phyloP scores from a whole-genome alignment of 2,888 invertebrate species.

The Drosophila macrospina region DNA sequence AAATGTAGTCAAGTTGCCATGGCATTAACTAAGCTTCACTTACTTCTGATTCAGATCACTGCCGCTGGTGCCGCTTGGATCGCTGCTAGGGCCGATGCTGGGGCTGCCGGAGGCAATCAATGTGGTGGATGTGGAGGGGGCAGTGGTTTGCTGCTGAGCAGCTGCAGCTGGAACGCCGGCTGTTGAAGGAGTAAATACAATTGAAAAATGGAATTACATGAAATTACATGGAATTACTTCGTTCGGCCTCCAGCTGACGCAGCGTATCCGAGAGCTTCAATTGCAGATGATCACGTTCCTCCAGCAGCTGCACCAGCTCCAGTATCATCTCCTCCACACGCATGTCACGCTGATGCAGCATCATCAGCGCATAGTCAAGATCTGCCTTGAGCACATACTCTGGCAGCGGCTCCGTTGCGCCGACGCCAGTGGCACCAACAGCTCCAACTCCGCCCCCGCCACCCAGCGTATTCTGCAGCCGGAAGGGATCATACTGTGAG shows the following conservation, averaged over 20 bases:
- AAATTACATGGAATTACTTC: slow-evolving; percentile 56
- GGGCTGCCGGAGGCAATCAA: slow-evolving; percentile 44
- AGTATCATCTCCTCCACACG: slow-evolving; percentile 94
- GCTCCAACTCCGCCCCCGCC: slow-evolving; percentile 22
- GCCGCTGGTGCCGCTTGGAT: slow-evolving; percentile 51
- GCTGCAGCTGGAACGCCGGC: slow-evolving; percentile 21
- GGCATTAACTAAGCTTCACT: slow-evolving; percentile 9
- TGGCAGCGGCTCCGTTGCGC: slow-evolving; percentile 31
- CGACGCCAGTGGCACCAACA: slow-evolving; percentile 1
- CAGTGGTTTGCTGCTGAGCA: slow-evolving; percentile 15
- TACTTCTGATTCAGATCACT: slow-evolving; percentile 83
- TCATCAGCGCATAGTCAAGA: slow-evolving; percentile 92
- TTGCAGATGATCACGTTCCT: slow-evolving; percentile 94
- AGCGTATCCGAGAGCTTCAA: slow-evolving; percentile 92
- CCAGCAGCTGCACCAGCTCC: slow-evolving; percentile 92
- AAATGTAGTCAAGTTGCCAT: background rate
- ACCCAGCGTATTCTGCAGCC: slow-evolving; percentile 78
- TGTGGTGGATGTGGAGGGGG: slow-evolving; percentile 25
- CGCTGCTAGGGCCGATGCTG: slow-evolving; percentile 43
- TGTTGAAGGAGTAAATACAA: background rate
- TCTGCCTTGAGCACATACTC: slow-evolving; percentile 87
- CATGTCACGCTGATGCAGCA: slow-evolving; percentile 94
- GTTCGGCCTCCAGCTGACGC: slow-evolving; percentile 89
- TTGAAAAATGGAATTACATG: background rate
- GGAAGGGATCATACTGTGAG: slow-evolving; percentile 85